Evolutionary conservation across 2,888 invertebrate genomes (phyloP).

Genomic region (Anoncus sp.): DNA sequence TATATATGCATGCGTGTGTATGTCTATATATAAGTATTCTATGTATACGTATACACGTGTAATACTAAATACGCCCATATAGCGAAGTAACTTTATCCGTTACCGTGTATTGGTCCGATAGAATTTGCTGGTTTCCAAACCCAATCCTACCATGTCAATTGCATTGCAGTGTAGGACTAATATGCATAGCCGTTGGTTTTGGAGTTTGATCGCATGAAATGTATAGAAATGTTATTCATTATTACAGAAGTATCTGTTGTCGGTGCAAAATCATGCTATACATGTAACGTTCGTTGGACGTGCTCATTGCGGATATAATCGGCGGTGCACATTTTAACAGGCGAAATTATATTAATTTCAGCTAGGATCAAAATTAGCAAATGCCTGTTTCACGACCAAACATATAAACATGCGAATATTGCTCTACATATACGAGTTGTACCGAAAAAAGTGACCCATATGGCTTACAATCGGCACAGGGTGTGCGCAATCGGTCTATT

Average conservation of each 20-base stretch:
- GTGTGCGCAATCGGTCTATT: slow-evolving; percentile 10
- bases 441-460: neutral
- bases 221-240: too few species aligned
- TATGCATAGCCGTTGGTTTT: slow-evolving; percentile 8
- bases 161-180: slow-evolving; percentile 15
- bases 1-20: neutral
- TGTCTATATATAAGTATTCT: slow-evolving; percentile 14
- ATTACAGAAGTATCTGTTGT: neutral
- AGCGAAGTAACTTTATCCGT: slow-evolving; percentile 25
- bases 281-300: neutral
- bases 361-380: neutral
- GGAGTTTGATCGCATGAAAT: slow-evolving; percentile 5
- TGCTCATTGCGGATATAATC: neutral
- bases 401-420: neutral
- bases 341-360: neutral
- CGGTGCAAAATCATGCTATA: neutral
- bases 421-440: neutral
- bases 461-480: neutral
- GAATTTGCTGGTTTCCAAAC: slow-evolving; percentile 43
- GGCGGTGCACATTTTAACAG: neutral
- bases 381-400: neutral
- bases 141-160: slow-evolving; percentile 31
- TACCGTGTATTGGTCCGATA: slow-evolving; percentile 14
- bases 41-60: slow-evolving; percentile 23
- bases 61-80: slow-evolving; percentile 24